Evolutionary conservation across 2,888 invertebrate species (phyloP).

Genomic region (Dioctria linearis): DNA sequence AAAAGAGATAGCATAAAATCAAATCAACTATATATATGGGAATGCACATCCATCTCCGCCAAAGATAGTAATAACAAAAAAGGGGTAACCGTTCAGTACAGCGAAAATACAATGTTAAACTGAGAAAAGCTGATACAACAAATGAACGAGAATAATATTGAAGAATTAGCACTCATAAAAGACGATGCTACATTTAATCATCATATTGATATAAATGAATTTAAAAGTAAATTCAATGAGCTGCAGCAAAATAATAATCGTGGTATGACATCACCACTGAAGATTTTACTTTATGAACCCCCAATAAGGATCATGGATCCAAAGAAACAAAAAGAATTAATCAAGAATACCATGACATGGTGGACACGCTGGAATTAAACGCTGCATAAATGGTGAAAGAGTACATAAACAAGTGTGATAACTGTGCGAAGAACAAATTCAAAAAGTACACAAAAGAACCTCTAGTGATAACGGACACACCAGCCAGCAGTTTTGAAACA

Average conservation of each 20-base stretch:
- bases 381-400: neutral
- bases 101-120: neutral
- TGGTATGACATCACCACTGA: neutral
- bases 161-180: neutral
- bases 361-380: neutral
- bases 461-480: too few species aligned
- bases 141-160: neutral
- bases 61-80: neutral
- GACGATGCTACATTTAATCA: slow-evolving; percentile 1
- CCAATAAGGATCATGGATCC: too few species aligned
- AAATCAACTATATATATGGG: too few species aligned
- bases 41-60: too few species aligned
- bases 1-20: too few species aligned
- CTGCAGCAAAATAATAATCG: slow-evolving; percentile 4
- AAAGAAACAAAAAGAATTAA: too few species aligned
- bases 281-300: too few species aligned
- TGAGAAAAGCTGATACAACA: neutral
- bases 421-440: too few species aligned
- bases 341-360: slow-evolving; percentile 49
- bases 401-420: too few species aligned
- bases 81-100: neutral
- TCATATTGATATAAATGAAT: neutral
- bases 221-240: neutral
- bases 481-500: too few species aligned
- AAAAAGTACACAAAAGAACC: slow-evolving; percentile 27